Evolutionary conservation across 2,797 vertebrate species (phyloP).

Genomic region (Protosalanx chinensis): DNA sequence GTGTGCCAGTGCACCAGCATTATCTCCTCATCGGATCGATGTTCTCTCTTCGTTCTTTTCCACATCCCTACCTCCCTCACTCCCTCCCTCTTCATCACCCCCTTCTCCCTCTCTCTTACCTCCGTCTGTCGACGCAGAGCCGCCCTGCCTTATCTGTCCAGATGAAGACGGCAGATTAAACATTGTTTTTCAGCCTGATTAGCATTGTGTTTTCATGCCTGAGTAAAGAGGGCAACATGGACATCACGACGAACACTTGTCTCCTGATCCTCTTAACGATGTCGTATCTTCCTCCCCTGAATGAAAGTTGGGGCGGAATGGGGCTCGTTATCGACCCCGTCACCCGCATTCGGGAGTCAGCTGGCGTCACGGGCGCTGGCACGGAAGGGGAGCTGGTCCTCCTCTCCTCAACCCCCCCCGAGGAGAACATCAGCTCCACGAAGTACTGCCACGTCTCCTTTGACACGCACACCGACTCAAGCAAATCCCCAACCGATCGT

Average conservation of each 20-base stretch:
- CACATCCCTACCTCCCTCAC: background rate
- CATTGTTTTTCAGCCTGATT: conserved; percentile 18
- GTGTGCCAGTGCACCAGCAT: background rate
- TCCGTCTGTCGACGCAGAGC: conserved; percentile 29
- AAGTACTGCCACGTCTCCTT: conserved; percentile 29
- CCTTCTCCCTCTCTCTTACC: conserved; percentile 29
- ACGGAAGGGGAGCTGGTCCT: conserved; percentile 27
- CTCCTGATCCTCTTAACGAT: conserved; percentile 34
- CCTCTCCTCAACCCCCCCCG: conserved; percentile 28
- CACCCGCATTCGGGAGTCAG: conserved; percentile 28
- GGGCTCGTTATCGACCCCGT: conserved; percentile 26
- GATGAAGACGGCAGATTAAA: conserved; percentile 43
- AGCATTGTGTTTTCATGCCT: conserved; percentile 44
- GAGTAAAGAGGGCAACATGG: conserved; percentile 22
- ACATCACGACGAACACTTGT: conserved; percentile 33
- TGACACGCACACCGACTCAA: conserved; percentile 40
- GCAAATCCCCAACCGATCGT: conserved; percentile 35
- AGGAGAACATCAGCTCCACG: conserved; percentile 30
- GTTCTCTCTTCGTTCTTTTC: conserved; percentile 9
- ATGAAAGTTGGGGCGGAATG: conserved; percentile 11
- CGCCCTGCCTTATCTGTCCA: conserved; percentile 36
- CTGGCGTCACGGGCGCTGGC: conserved; percentile 29
- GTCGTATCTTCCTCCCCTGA: conserved; percentile 33
- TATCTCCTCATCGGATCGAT: conserved; percentile 8
- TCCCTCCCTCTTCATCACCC: conserved; percentile 10